Conservation (phyloP, 2,797 vertebrate genomes). For the Sternotherus odoratus region DNA sequence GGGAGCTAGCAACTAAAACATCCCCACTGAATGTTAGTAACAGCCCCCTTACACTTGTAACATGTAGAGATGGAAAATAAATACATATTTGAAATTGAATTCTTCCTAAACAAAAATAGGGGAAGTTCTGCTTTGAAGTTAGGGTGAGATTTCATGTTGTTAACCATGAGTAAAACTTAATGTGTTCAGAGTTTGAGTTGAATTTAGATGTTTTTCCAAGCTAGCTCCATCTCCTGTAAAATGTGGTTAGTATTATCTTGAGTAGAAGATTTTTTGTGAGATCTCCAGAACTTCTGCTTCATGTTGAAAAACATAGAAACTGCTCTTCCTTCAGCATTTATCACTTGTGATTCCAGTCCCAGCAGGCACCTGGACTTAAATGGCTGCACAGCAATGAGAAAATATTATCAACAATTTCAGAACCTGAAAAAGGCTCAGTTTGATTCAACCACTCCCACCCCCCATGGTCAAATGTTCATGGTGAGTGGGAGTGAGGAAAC, state of each 20-base stretch:
- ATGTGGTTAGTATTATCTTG: background rate
- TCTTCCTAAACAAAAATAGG: background rate
- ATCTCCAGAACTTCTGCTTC: background rate
- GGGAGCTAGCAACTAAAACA: too few relatives aligned
- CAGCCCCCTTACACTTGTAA: background rate
- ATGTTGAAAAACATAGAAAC: background rate
- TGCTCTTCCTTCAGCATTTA: background rate
- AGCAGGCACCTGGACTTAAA: background rate
- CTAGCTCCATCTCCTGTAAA: background rate
- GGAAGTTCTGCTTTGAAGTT: background rate
- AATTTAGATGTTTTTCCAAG: background rate
- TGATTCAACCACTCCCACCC: background rate
- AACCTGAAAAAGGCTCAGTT: background rate
- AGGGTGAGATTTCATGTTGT: accelerated
- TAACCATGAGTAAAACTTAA: slow-evolving; percentile 11
- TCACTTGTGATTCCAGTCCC: background rate
- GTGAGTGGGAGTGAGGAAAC: background rate
- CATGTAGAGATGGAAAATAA: background rate
- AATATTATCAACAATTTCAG: background rate
- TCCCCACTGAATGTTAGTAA: too few relatives aligned
- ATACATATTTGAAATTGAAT: background rate
- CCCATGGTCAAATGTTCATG: background rate
- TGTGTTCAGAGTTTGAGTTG: background rate
- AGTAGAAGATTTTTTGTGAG: slow-evolving; percentile 3
- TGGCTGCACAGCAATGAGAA: accelerated